Evolutionary conservation across 2,888 invertebrate species (phyloP), one percentile per base, ranked within the genome.

Genomic region (Belgica antarctica): DNA sequence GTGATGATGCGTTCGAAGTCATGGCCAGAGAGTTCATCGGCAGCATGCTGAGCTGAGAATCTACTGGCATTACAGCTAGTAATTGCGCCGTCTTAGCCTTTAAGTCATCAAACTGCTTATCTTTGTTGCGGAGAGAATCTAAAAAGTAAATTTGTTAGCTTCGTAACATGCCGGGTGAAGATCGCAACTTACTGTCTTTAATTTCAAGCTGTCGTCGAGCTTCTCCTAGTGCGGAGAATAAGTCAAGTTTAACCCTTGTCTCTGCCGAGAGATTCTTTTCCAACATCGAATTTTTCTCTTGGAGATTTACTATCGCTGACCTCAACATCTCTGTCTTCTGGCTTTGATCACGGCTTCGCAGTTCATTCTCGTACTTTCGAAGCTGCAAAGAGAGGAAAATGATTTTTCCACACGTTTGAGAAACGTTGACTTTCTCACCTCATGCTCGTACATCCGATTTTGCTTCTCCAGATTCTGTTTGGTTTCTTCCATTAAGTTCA

Each of bases 201-300:
- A 93, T 89, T 81, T 90, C 90, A 76, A 95, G 83, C 80, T 92
- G 90, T 70, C 95, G 85, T 80, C 95, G 95, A 73, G 94, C 95
- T 79, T 95, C 96, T 36, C 96, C 96, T 68, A 98, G 87, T 73
- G 97, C 97, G 73, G 95, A 94, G 82, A 98, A 96, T 77, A 99
- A 87, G 83, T 99, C 98, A 76, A 97, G 87, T 83, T 99, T 99
- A 81, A 98, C 90, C 76, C 96, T 87, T 74, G 96, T 99, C 84
- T 99, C 98, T 62, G 96, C 94, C 73, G 94, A 94, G 74, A 99
- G 86, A 77, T 93, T 92, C 77, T 91, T 90, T 82, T 98, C 96
- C 75, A 98, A 85, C 78, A 95, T 94, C 75, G 87, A 81, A 78
- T 94, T 94, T 78, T 95, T 93, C 78, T 96, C 95, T 80, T 93